These are phyloP conservation scores for Lepisosteus osseus DNA, from an alignment of 2,113 vertebrate genomes.

Conservation along the genomic window DNA sequence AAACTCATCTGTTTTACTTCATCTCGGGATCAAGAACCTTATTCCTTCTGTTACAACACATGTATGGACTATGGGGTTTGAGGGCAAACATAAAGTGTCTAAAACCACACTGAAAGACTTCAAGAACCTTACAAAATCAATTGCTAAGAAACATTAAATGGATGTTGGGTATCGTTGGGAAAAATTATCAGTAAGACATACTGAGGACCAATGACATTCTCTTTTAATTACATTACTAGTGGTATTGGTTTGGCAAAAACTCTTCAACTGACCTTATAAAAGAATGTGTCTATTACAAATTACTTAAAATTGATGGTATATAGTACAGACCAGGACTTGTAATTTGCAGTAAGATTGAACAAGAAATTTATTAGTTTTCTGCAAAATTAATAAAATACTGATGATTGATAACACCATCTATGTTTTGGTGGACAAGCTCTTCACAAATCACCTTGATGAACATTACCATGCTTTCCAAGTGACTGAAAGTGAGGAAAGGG, in stretches of 20 bases:
- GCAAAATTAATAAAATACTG: slow-evolving; percentile 14
- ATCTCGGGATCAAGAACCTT: too few species aligned
- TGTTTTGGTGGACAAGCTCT: slow-evolving; percentile 9
- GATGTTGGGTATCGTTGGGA: not conserved
- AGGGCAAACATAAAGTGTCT: slow-evolving; percentile 23
- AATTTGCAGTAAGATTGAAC: slow-evolving; percentile 13
- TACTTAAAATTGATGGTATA: slow-evolving; percentile 28
- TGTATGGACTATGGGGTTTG: slow-evolving; percentile 31
- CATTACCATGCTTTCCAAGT: too few species aligned
- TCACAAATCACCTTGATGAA: too few species aligned
- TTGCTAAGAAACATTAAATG: not conserved
- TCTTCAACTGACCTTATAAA: slow-evolving; percentile 8
- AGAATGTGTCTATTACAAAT: slow-evolving; percentile 21
- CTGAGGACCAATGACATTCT: not conserved
- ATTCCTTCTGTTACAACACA: slow-evolving; percentile 5
- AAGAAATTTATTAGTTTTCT: slow-evolving; percentile 17
- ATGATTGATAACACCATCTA: not conserved
- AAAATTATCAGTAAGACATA: not conserved
- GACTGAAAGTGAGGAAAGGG: too few species aligned
- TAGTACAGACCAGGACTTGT: slow-evolving; percentile 24
- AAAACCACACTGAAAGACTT: slow-evolving; percentile 20
- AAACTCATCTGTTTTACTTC: too few species aligned
- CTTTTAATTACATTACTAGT: not conserved
- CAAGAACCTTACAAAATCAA: not conserved
- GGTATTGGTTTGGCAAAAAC: slow-evolving; percentile 14